Evolutionary conservation across 2,797 vertebrate species (phyloP), one percentile per base, ranked within the genome.

Genomic region (Sparus aurata): DNA sequence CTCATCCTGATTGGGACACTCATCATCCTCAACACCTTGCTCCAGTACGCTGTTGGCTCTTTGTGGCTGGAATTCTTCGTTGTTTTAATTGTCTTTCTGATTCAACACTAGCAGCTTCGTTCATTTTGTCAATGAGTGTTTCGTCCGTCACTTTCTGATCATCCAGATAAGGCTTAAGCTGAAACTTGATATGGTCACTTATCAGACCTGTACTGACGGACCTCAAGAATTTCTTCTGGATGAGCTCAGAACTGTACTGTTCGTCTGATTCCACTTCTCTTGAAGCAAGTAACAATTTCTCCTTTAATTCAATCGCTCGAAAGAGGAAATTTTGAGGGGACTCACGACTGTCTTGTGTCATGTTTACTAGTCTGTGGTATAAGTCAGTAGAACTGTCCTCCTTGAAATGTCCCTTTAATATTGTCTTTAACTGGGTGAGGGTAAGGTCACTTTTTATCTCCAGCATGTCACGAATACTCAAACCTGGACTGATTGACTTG

Each of bases 281-380:
- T 0, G 80, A 59, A 38, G 74, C 69, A 67, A 60, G 41, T 7
- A 74, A 18, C 2, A 86, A 54, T 5, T 67, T 84, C 10, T 87
- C 67, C 25, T 88, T 86, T 45, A 85, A 50, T 43, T 85, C 71
- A 34, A 64, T 80, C 0, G 80, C 83, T n/a, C 62, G 22, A n/a
- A 88, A 85, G 10, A 87, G 49, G 6, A 86, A 61, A 30, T 85
- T 86, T 7, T 84, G 65, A 12, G 80, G 70, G 1, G 79, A 86
- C 41, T 80, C 75, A 20, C 16, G 4, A 23, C 41, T 64, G 9
- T 87, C 80, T 46, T 88, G 76, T 15, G 78, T 75, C 4, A 88
- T 55, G 11, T 87, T 88, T n/a, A 85, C 55, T 11, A 88, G 45
- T 2, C 52, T 0, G 41, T 85, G 67, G 18, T 86, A 79, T 2